These are phyloP conservation scores for Zosterops hypoxanthus DNA, from an alignment of 2,113 vertebrate species.

Conservation along the genomic window DNA sequence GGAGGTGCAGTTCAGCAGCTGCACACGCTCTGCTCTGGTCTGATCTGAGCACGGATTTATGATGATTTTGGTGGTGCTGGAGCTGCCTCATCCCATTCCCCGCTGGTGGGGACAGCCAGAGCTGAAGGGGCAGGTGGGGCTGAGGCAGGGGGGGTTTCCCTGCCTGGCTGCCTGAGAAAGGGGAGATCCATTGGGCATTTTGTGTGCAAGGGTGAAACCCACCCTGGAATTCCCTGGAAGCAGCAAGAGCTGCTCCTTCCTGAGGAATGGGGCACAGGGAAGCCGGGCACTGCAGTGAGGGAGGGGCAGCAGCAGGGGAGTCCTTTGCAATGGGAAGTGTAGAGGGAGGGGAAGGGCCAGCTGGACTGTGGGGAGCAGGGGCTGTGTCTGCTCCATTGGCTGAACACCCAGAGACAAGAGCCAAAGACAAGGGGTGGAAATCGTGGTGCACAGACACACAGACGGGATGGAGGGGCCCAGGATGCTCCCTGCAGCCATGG, in stretches of 20 bases:
- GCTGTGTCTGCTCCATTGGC: not conserved
- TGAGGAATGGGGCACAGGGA: not conserved
- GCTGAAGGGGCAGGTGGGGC: not conserved
- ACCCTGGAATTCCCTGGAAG: not conserved
- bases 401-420: fast-evolving
- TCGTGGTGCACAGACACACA: not conserved
- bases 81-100: not conserved
- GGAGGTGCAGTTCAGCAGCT: not conserved
- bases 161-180: fast-evolving
- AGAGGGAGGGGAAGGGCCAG: not conserved
- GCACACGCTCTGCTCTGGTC: not conserved
- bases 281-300: fast-evolving
- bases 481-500: not conserved
- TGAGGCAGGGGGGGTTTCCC: fast-evolving
- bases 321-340: fast-evolving
- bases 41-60: not conserved
- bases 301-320: not conserved
- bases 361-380: not conserved
- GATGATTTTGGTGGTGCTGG: not conserved
- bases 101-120: fast-evolving
- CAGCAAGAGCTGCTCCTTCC: not conserved
- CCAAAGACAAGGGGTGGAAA: not conserved
- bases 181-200: not conserved
- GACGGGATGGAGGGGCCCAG: not conserved
- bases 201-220: not conserved